A percentile compares a stretch with the other conserved stretches of the same genome.
Conservation (phyloP, 64 coral and sea anemone genomes). For the Porites lutea region DNA sequence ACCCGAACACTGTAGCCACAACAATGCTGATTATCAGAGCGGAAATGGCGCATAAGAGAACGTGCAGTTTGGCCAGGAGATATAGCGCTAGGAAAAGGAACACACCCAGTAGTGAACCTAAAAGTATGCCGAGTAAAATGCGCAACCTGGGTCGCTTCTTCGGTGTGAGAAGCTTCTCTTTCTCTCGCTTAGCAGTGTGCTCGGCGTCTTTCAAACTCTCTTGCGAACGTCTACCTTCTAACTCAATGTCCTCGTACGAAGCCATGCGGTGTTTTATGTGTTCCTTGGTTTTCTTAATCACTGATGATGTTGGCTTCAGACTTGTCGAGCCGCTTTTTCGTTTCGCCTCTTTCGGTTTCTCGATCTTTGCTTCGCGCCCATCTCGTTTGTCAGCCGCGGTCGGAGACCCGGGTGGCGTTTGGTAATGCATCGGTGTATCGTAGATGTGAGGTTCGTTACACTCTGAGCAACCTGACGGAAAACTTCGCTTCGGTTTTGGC, state of each 20-base stretch:
- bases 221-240: constrained; percentile 62
- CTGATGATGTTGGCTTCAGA: constrained; percentile 57
- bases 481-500: constrained; percentile 64
- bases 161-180: constrained; percentile 63
- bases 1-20: constrained; percentile 77
- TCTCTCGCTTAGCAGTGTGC: constrained; percentile 66
- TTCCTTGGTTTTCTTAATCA: constrained; percentile 44
- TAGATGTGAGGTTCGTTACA: constrained; percentile 91
- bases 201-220: constrained; percentile 85
- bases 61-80: constrained; percentile 60
- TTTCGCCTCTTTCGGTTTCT: constrained; percentile 59
- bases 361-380: constrained; percentile 34
- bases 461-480: constrained; percentile 64
- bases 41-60: constrained; percentile 46
- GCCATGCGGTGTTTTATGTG: constrained; percentile 71
- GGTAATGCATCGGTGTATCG: constrained; percentile 69
- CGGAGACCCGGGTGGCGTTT: constrained; percentile 64
- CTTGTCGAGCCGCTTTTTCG: constrained; percentile 54
- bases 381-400: constrained; percentile 52
- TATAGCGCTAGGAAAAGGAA: constrained; percentile 83
- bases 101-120: constrained; percentile 80
- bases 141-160: constrained; percentile 71
- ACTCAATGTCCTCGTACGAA: constrained; percentile 83
- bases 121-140: constrained; percentile 77
- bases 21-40: constrained; percentile 82